These are phyloP conservation scores for Dryas iulia DNA, from an alignment of 1,140 invertebrate species.

Conservation along the genomic window DNA sequence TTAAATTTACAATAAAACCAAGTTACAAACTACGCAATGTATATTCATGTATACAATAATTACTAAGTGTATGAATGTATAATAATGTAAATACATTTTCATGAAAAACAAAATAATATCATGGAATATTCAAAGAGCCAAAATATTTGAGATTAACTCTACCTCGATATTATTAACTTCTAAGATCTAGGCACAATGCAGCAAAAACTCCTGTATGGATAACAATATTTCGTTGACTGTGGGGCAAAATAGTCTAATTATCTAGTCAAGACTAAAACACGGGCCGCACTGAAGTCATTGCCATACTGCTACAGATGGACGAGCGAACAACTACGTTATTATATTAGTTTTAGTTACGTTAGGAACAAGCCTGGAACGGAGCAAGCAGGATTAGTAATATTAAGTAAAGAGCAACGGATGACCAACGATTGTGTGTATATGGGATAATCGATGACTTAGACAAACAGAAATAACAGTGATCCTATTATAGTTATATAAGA, in stretches of 20 bases:
- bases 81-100: slow-evolving; percentile 80
- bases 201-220: slow-evolving; percentile 80
- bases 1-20: slow-evolving; percentile 74
- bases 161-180: slow-evolving; percentile 80
- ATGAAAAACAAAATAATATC: slow-evolving; percentile 80
- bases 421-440: background rate
- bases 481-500: background rate
- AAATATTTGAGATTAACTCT: slow-evolving; percentile 81
- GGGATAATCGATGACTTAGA: background rate
- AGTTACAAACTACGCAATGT: slow-evolving; percentile 79
- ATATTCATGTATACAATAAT: slow-evolving; percentile 80
- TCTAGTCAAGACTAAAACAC: slow-evolving; percentile 61
- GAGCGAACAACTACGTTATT: background rate
- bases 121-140: slow-evolving; percentile 81
- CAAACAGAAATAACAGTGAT: background rate
- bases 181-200: slow-evolving; percentile 82
- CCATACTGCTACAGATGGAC: slow-evolving; percentile 15
- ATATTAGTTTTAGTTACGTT: slow-evolving; percentile 7
- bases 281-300: slow-evolving; percentile 51
- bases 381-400: background rate
- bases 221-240: slow-evolving; percentile 79
- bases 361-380: slow-evolving; percentile 18
- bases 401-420: background rate
- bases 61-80: slow-evolving; percentile 78
- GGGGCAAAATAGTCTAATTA: slow-evolving; percentile 58